Conservation (phyloP, 2,888 invertebrate species). For the Chrysolina oricalcia region DNA sequence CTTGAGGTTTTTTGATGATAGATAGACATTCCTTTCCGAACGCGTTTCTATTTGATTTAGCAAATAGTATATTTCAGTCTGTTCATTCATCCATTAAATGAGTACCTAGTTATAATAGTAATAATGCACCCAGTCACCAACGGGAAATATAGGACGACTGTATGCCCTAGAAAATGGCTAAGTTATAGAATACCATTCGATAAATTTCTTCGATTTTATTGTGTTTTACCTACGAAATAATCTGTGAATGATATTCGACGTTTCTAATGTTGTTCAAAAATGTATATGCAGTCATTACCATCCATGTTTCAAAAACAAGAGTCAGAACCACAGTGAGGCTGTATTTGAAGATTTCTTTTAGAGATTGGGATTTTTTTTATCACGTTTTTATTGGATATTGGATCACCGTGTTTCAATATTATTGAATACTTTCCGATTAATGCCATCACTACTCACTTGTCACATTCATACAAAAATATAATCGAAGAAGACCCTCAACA, state of each 20-base stretch:
- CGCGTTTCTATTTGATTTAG: not conserved
- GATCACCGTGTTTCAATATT: not conserved
- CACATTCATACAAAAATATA: not conserved
- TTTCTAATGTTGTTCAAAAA: no score
- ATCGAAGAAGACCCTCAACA: not conserved
- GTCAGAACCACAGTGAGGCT: no score
- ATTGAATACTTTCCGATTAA: not conserved
- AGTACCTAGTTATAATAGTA: slow-evolving; percentile 20
- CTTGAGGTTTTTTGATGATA: slow-evolving; percentile 17
- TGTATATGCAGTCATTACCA: no score
- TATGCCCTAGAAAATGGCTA: not conserved
- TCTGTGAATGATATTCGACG: no score
- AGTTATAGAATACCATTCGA: not conserved
- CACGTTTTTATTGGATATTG: no score
- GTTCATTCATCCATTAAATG: slow-evolving; percentile 33
- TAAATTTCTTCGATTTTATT: no score
- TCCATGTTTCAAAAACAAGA: no score
- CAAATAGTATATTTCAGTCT: not conserved
- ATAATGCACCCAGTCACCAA: not conserved
- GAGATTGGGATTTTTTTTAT: no score
- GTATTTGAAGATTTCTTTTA: no score
- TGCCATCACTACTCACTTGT: not conserved
- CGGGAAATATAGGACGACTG: not conserved
- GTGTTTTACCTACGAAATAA: no score
- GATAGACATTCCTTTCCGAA: slow-evolving; percentile 27